Base-by-base conservation (phyloP, 2,113 vertebrate genomes). In the Labeo catla region DNA sequence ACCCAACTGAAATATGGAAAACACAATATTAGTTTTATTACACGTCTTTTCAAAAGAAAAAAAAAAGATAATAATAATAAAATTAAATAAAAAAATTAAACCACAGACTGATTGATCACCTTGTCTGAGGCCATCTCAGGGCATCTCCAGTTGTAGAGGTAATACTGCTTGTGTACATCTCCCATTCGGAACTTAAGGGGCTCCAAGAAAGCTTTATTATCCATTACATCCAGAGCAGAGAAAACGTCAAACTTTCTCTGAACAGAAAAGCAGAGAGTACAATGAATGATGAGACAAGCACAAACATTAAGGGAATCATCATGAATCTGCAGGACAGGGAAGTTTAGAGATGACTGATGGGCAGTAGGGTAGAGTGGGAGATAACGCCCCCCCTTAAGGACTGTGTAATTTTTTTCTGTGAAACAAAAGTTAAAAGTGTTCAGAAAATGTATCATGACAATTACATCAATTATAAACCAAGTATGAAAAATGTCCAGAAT, bases 121-220 rank as follows among this genome's bases (percentile, higher is more conserved):
- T 99, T 97, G 89, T 99, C 96, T 1, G 96, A 91, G 16, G 94
- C 95, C 92, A 99, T 96, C 89, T 90, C 95, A 83, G 98, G 97
- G 92, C 98, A 99, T 90, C 95, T 97, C 98, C 98, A 99, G 95
- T 99, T 99, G 96, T 98, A 99, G 87, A 99, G 94, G 88, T 99
- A 99, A 96, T 97, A 99, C 94, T 99, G 95, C 91, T 97, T 92
- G 86, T 94, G 95, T 84, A 93, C 95, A 0, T 96, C 96, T 39
- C 94, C 95, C 1, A 96, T 93, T 87, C 94, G 95, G 76, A 99
- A 99, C 94, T 98, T 99, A 84, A 99, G 96, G 89, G 96, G 97
- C 91, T 99, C 97, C 91, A 99, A 91, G 92, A 98, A 98, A 85
- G 93, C 93, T 91, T 94, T 96, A 93, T 98, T 99, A 81, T 97